phyloP scores from a whole-genome alignment of 1,140 invertebrate genomes.

The Heliconius himera region DNA sequence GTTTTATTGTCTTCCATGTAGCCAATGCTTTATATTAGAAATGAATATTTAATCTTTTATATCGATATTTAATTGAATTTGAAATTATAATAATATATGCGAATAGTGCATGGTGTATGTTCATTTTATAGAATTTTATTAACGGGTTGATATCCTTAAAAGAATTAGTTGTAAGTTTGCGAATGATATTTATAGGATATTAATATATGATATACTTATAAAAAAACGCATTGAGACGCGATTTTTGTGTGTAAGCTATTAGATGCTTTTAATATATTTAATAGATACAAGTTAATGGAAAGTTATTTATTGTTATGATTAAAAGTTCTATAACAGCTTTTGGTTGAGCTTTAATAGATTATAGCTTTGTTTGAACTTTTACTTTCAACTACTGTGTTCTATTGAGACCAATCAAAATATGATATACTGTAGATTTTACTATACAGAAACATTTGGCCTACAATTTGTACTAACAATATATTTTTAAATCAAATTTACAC shows the following conservation, averaged over 20 bases:
- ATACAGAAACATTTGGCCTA: slow-evolving; percentile 29
- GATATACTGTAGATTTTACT: slow-evolving; percentile 32
- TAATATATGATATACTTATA: slow-evolving; percentile 10
- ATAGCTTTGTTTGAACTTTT: not conserved
- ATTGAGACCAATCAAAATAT: slow-evolving; percentile 24
- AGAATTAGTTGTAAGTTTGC: slow-evolving; percentile 43
- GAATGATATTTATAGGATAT: slow-evolving; percentile 23
- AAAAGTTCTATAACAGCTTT: slow-evolving; percentile 14
- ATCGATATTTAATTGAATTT: slow-evolving; percentile 8
- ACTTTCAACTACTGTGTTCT: slow-evolving; percentile 16
- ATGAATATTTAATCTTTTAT: slow-evolving; percentile 18
- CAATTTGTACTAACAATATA: slow-evolving; percentile 28
- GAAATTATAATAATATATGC: not conserved
- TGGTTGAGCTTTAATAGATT: slow-evolving; percentile 29
- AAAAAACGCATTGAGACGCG: slow-evolving; percentile 57
- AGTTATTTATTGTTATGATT: not conserved
- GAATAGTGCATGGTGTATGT: not conserved
- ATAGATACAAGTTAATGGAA: slow-evolving; percentile 14
- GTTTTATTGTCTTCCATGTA: slow-evolving; percentile 64
- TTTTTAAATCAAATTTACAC: slow-evolving; percentile 29
- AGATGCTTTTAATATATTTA: slow-evolving; percentile 22
- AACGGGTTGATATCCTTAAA: slow-evolving; percentile 48
- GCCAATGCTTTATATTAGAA: slow-evolving; percentile 45
- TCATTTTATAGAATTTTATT: not conserved
- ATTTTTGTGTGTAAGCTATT: slow-evolving; percentile 35